Conservation (phyloP, 2,797 vertebrate genomes). For the Coregonus ussuriensis region DNA sequence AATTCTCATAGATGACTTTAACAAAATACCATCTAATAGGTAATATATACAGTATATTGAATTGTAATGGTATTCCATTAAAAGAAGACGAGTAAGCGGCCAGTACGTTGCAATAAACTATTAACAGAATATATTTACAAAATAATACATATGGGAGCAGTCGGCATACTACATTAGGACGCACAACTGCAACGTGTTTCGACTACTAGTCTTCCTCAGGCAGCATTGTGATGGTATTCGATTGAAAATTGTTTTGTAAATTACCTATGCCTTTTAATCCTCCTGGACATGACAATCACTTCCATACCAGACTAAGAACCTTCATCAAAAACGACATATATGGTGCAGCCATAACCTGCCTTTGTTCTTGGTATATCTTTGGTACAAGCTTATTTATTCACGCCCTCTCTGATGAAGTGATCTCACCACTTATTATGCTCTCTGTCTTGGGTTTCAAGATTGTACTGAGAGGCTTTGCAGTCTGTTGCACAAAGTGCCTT, state of each 20-base stretch:
- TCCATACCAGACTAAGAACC: not conserved
- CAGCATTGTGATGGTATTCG: not conserved
- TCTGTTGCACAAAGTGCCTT: conserved; percentile 43
- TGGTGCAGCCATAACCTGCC: not conserved
- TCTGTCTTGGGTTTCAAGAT: not conserved
- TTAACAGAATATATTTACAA: too few relatives aligned
- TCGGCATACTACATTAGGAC: too few relatives aligned
- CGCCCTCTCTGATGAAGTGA: not conserved
- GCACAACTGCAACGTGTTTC: too few relatives aligned
- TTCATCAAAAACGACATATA: not conserved
- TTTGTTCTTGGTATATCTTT: not conserved
- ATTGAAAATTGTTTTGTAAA: not conserved
- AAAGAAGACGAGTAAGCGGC: not conserved
- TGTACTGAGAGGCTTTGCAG: conserved; percentile 19
- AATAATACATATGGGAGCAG: too few relatives aligned
- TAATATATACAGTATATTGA: too few relatives aligned
- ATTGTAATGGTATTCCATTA: too few relatives aligned
- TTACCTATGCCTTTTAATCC: not conserved
- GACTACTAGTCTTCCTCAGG: too few relatives aligned
- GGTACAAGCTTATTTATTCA: not conserved
- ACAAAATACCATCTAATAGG: too few relatives aligned
- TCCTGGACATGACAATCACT: not conserved
- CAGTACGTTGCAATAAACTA: too few relatives aligned
- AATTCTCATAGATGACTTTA: not conserved
- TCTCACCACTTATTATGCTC: not conserved